Conservation (phyloP, 2,113 vertebrate genomes). For the Gallinago media region DNA sequence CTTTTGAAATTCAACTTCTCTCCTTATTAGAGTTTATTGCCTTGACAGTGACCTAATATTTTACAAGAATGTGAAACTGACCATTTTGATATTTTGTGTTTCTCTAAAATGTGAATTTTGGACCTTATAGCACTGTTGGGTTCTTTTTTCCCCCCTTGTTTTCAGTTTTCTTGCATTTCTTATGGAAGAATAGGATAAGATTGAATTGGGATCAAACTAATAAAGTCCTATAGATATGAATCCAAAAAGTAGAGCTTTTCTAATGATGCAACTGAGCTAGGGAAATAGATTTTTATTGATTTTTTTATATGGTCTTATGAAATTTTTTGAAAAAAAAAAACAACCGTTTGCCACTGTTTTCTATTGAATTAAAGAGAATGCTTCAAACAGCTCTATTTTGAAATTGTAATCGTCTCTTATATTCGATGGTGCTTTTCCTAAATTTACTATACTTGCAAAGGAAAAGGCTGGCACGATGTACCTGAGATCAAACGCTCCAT, state of each 20-base stretch:
- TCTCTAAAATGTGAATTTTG: background rate
- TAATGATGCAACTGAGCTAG: background rate
- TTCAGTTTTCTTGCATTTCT: background rate
- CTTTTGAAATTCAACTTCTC: background rate
- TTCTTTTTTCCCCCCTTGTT: background rate
- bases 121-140: background rate
- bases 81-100: background rate
- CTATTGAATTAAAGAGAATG: slow-evolving; percentile 18
- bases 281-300: slow-evolving; percentile 35
- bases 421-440: fast-evolving
- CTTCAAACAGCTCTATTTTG: background rate
- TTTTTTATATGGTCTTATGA: background rate
- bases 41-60: background rate
- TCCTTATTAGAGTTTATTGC: background rate
- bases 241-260: background rate
- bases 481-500: background rate
- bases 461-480: background rate
- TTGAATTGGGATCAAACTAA: background rate
- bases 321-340: background rate
- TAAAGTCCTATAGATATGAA: background rate
- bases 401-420: background rate
- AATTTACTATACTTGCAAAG: background rate
- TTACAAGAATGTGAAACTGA: background rate
- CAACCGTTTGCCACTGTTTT: background rate
- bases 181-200: background rate